These are phyloP conservation scores for Triplophysa yarkandensis DNA, from an alignment of 2,797 vertebrate genomes.

Conservation along the genomic window DNA sequence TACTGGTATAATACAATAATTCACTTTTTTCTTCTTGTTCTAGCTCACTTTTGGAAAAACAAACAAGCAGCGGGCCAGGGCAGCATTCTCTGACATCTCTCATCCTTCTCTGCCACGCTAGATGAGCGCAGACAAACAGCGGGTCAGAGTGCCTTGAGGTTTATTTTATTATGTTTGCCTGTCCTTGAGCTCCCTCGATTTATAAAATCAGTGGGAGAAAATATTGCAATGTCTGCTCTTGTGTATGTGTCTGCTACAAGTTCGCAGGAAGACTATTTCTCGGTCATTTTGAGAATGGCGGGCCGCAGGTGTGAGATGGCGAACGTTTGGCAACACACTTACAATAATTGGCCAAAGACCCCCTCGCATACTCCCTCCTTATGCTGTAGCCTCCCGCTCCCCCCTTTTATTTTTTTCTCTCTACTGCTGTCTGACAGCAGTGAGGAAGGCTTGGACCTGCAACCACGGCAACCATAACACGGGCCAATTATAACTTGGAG, in stretches of 20 bases:
- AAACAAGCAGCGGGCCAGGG: constrained; percentile 17
- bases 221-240: constrained; percentile 42
- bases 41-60: constrained; percentile 8
- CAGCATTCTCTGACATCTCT: constrained; percentile 20
- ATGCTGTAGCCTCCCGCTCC: constrained; percentile 35
- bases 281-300: constrained; percentile 53
- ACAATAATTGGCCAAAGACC: constrained; percentile 61
- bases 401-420: constrained; percentile 31
- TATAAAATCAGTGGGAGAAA: constrained; percentile 55
- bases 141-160: constrained; percentile 27
- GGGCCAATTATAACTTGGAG: constrained; percentile 86
- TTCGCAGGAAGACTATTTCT: constrained; percentile 29
- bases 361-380: constrained; percentile 44
- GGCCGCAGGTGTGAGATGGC: constrained; percentile 80
- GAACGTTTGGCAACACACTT: constrained; percentile 74
- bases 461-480: constrained; percentile 74
- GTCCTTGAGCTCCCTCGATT: constrained; percentile 53
- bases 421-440: constrained; percentile 67
- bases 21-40: constrained; percentile 24
- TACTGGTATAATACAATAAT: constrained; percentile 16
- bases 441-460: constrained; percentile 75
- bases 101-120: constrained; percentile 35
- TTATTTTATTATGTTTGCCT: constrained; percentile 52
- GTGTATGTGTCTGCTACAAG: constrained; percentile 41
- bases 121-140: constrained; percentile 9